These are phyloP conservation scores for Boulengeromyrus knoepffleri DNA, from an alignment of 2,113 vertebrate species.

Conservation along the genomic window DNA sequence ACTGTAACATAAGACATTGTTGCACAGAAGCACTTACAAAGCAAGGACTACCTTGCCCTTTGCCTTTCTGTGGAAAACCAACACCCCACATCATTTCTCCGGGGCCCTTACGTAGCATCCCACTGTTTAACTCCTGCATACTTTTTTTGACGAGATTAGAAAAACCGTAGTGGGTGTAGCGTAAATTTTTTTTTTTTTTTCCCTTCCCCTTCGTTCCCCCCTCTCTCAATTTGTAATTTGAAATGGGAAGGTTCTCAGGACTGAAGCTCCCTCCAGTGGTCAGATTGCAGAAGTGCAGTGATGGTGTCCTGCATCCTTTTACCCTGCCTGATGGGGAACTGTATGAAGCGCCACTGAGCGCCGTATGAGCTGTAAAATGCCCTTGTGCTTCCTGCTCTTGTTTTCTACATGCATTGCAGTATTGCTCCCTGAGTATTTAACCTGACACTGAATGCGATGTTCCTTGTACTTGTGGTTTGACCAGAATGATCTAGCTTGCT, in stretches of 20 bases:
- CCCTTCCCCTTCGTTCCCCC: neutral
- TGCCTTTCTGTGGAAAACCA: slow-evolving; percentile 1
- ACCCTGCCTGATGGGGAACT: neutral
- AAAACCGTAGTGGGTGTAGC: neutral
- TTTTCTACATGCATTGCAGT: neutral
- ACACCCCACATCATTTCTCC: neutral
- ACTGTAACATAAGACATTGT: neutral
- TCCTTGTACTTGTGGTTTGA: neutral
- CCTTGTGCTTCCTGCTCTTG: neutral
- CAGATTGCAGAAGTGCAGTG: neutral
- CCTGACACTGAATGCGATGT: neutral
- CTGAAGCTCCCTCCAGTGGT: neutral
- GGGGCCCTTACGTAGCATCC: neutral
- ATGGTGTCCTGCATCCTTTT: neutral
- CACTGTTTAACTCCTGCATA: neutral
- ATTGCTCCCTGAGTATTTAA: neutral
- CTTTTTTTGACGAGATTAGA: neutral
- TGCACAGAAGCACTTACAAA: slow-evolving; percentile 16
- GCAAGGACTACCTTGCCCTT: slow-evolving; percentile 9
- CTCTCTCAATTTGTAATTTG: neutral
- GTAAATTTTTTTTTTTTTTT: neutral
- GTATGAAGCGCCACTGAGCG: neutral
- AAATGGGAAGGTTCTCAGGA: neutral
- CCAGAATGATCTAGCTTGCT: neutral
- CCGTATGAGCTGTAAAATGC: neutral